These are phyloP conservation scores for Diabrotica balteata DNA, from an alignment of 2,888 invertebrate genomes.

Conservation along the genomic window DNA sequence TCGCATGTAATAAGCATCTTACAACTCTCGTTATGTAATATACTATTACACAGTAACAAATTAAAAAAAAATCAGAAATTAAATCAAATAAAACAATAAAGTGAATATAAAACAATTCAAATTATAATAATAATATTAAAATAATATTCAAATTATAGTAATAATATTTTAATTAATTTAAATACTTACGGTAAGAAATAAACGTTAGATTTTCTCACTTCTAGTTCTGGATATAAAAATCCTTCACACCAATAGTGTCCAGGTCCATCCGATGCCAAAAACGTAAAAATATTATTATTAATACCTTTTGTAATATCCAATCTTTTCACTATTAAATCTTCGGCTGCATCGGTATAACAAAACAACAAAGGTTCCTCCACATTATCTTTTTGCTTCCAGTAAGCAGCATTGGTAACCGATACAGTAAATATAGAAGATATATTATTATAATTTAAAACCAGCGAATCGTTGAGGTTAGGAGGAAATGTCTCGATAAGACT, in stretches of 20 bases:
- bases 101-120: no score
- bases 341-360: constrained; percentile 46
- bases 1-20: no score
- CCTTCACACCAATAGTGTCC: constrained; percentile 51
- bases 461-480: background rate
- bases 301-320: constrained; percentile 16
- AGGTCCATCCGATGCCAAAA: constrained; percentile 40
- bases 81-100: no score
- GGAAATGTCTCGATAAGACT: constrained; percentile 31
- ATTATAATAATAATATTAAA: no score
- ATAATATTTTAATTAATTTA: background rate
- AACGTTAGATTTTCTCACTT: constrained; percentile 34
- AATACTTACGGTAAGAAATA: constrained; percentile 32
- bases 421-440: constrained; percentile 17
- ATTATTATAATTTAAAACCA: constrained; percentile 24
- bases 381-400: constrained; percentile 24
- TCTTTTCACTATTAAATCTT: constrained; percentile 29
- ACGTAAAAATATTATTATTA: constrained; percentile 10
- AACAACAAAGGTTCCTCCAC: constrained; percentile 35
- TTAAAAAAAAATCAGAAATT: no score
- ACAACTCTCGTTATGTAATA: no score
- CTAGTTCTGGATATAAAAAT: constrained; percentile 42
- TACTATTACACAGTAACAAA: no score
- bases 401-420: constrained; percentile 19
- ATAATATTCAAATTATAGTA: no score